Evolutionary conservation across 1,140 invertebrate species (phyloP).

Genomic region (Probaryconus sp.): DNA sequence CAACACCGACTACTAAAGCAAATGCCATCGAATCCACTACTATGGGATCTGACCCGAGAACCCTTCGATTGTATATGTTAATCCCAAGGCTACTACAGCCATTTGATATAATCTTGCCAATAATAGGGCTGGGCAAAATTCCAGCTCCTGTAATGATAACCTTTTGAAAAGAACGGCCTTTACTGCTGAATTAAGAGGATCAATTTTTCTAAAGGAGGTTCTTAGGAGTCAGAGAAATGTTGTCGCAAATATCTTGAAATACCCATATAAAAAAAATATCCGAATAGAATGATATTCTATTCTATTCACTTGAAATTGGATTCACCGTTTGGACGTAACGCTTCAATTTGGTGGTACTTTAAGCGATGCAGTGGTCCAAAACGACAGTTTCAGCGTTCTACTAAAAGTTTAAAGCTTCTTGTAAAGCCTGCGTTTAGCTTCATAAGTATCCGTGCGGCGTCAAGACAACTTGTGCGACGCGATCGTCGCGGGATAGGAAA

Average conservation of each 20-base stretch:
- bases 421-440: constrained; percentile 53
- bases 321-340: constrained; percentile 18
- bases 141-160: background rate
- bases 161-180: background rate
- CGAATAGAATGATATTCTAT: too few relatives aligned
- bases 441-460: constrained; percentile 42
- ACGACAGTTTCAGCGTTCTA: constrained; percentile 42
- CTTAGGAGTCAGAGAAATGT: too few relatives aligned
- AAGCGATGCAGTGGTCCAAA: constrained; percentile 29
- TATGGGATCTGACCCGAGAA: background rate
- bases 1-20: too few relatives aligned
- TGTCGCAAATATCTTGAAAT: too few relatives aligned
- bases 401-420: constrained; percentile 56
- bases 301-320: too few relatives aligned
- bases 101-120: constrained; percentile 5
- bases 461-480: constrained; percentile 38
- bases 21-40: too few relatives aligned
- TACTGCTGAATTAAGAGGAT: background rate
- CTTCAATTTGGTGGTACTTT: constrained; percentile 48
- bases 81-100: background rate
- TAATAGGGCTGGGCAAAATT: constrained; percentile 16
- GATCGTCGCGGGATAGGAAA: constrained; percentile 34
- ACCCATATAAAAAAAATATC: too few relatives aligned
- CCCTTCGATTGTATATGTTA: background rate
- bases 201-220: too few relatives aligned